These are phyloP conservation scores for Syrmaticus mikado DNA, from an alignment of 2,113 vertebrate genomes.

Conservation along the genomic window DNA sequence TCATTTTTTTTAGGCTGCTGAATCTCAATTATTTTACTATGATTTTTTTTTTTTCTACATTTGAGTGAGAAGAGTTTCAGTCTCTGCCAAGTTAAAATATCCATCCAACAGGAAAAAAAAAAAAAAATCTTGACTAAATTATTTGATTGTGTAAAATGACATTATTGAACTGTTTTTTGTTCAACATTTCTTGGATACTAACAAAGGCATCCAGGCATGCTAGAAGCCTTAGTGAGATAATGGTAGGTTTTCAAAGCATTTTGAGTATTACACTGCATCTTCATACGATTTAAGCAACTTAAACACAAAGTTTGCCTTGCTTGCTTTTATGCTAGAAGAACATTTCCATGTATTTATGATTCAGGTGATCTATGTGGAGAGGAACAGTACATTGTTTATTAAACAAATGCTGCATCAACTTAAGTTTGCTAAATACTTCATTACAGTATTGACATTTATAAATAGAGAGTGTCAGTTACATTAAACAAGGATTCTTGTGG, in stretches of 20 bases:
- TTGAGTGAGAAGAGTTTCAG: not conserved
- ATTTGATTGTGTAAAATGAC: not conserved
- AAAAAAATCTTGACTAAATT: constrained; percentile 11
- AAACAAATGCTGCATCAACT: not conserved
- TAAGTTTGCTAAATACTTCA: not conserved
- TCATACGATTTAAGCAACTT: not conserved
- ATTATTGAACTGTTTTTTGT: constrained; percentile 7
- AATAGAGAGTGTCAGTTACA: not conserved
- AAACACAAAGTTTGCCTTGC: not conserved
- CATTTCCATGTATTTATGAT: not conserved
- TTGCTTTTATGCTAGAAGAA: not conserved
- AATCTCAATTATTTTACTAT: not conserved
- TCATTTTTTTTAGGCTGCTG: not conserved
- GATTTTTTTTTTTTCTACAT: not conserved
- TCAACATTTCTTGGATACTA: not conserved
- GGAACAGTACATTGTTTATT: not conserved
- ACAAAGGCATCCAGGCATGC: not conserved
- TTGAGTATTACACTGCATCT: not conserved
- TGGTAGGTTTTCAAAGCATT: not conserved
- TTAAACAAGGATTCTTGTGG: not conserved
- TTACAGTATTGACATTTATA: not conserved
- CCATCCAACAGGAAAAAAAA: not conserved
- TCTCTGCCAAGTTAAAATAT: not conserved
- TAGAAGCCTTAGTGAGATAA: not conserved
- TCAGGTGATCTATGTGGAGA: not conserved